Evolutionary conservation across 2,113 vertebrate genomes (phyloP).

Genomic region (Centropus bengalensis): DNA sequence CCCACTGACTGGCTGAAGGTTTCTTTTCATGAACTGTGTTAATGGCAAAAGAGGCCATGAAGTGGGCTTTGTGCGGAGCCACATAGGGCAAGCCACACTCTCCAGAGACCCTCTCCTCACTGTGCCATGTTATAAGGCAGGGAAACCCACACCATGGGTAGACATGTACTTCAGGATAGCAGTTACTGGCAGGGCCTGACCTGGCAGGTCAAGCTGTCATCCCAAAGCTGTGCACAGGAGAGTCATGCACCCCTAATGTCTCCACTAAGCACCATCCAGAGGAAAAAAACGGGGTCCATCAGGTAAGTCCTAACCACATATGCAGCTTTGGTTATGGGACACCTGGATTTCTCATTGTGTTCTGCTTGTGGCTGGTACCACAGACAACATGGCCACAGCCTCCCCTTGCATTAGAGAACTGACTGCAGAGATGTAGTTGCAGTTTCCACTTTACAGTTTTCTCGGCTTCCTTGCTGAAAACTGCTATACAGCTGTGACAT

Average conservation of each 20-base stretch:
- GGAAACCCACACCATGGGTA: neutral
- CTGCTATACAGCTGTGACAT: neutral
- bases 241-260: neutral
- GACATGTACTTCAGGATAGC: neutral
- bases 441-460: neutral
- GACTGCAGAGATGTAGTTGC: neutral
- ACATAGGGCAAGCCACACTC: neutral
- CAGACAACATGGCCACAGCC: rapidly evolving
- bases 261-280: neutral
- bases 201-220: neutral
- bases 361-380: neutral
- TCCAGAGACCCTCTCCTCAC: neutral
- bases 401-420: neutral
- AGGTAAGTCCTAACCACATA: neutral
- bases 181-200: neutral
- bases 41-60: neutral
- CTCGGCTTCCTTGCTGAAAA: neutral
- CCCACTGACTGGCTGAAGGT: neutral
- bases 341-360: neutral
- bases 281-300: neutral
- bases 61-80: neutral
- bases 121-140: neutral
- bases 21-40: neutral
- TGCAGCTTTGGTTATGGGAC: neutral
- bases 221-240: neutral